phyloP scores from a whole-genome alignment of 35 echinoderm and acorn worm species.

The Heliocidaris tuberculata region DNA sequence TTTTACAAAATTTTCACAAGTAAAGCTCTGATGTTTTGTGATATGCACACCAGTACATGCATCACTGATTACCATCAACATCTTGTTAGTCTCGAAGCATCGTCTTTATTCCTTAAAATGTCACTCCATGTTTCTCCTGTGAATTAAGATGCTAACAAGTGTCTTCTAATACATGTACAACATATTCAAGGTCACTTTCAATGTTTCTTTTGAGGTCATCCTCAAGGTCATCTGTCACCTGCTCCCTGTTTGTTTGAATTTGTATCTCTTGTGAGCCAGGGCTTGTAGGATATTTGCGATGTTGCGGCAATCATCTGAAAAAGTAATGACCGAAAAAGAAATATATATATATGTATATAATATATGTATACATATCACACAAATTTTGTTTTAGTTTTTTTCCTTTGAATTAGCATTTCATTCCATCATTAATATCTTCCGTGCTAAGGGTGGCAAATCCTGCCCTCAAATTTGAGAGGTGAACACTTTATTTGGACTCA shows the following conservation, averaged over 20 bases:
- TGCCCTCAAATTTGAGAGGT: no score
- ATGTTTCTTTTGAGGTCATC: not conserved
- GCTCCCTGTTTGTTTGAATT: slow-evolving; percentile 30
- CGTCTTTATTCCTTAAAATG: not conserved
- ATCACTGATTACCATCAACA: not conserved
- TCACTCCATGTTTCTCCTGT: not conserved
- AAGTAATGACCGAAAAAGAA: not conserved
- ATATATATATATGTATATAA: no score
- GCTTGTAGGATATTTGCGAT: slow-evolving; percentile 41
- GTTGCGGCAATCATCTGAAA: slow-evolving; percentile 35
- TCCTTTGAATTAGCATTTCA: no score
- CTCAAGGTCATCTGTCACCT: not conserved
- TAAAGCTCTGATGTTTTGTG: not conserved
- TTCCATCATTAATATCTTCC: no score
- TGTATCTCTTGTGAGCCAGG: slow-evolving; percentile 14
- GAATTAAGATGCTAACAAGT: not conserved
- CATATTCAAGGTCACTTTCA: not conserved
- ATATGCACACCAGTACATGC: not conserved
- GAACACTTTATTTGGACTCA: no score
- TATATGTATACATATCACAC: no score
- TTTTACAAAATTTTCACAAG: no score
- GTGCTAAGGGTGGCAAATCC: no score
- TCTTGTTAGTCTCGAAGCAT: not conserved
- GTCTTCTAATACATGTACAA: not conserved
- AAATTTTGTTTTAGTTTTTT: no score